These are phyloP conservation scores for Apamea sordens DNA, from an alignment of 2,888 invertebrate genomes.

Conservation along the genomic window DNA sequence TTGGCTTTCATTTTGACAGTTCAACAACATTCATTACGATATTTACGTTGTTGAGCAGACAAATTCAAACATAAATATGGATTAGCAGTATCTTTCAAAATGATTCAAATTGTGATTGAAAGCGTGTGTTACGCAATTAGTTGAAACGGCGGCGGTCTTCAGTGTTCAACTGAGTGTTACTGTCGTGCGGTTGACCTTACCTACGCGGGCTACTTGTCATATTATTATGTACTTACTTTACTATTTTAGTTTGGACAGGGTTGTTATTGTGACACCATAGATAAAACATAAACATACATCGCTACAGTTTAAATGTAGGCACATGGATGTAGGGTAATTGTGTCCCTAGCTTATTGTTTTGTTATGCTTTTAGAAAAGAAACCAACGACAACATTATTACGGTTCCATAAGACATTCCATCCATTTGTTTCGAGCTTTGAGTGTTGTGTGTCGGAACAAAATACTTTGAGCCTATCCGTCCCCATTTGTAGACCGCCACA, in stretches of 20 bases:
- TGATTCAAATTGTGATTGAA: too few species aligned
- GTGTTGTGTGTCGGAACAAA: conserved; percentile 46
- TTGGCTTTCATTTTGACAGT: too few species aligned
- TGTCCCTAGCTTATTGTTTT: background rate
- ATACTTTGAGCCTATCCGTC: conserved; percentile 22
- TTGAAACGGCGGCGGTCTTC: background rate
- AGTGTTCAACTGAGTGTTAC: background rate
- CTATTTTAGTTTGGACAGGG: background rate
- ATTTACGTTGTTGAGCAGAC: too few species aligned
- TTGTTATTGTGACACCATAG: background rate
- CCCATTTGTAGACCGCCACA: conserved; percentile 36
- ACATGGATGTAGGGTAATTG: background rate
- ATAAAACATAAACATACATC: background rate
- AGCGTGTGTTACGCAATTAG: too few species aligned
- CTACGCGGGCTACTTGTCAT: background rate
- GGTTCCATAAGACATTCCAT: conserved; percentile 22
- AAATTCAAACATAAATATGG: too few species aligned
- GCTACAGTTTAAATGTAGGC: background rate
- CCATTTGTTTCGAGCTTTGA: conserved; percentile 45
- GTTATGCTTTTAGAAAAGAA: conserved; percentile 10
- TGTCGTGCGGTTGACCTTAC: background rate
- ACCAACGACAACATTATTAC: conserved; percentile 6
- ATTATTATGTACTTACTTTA: background rate
- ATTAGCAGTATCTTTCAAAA: too few species aligned
- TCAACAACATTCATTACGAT: too few species aligned